Conservation (phyloP, 2,888 invertebrate genomes). For the Scaptodrosophila latifasciaeformis region DNA sequence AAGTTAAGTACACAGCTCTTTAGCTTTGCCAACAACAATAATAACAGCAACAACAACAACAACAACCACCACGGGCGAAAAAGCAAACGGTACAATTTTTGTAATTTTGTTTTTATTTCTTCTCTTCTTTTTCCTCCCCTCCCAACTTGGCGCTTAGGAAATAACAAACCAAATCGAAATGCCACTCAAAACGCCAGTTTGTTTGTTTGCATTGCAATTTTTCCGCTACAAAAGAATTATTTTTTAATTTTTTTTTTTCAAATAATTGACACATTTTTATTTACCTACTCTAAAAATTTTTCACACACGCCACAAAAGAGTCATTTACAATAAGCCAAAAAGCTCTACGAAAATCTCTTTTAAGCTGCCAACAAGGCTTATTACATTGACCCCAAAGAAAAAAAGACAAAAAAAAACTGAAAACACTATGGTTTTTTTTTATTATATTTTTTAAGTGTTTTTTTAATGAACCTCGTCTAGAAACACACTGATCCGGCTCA, state of each 20-base stretch:
- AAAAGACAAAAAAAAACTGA: not conserved
- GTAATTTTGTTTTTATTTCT: conserved; percentile 1
- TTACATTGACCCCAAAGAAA: not conserved
- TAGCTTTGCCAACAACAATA: conserved; percentile 38
- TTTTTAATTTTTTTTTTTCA: not conserved
- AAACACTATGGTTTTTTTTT: too few species aligned
- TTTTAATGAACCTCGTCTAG: conserved; percentile 24
- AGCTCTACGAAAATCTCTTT: conserved; percentile 6
- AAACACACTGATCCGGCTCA: conserved; percentile 47
- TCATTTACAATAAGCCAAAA: conserved; percentile 17
- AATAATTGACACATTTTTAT: too few species aligned
- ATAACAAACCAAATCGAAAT: not conserved
- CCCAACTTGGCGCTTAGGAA: conserved; percentile 14
- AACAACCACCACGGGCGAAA: conserved; percentile 18
- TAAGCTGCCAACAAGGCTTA: not conserved
- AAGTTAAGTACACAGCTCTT: conserved; percentile 56
- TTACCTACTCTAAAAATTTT: too few species aligned
- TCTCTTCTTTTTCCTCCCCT: conserved; percentile 11
- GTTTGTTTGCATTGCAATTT: not conserved
- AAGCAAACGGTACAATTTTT: conserved; percentile 23
- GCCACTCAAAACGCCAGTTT: not conserved
- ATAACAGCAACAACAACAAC: conserved; percentile 11
- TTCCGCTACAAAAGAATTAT: not conserved
- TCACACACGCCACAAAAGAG: not conserved
- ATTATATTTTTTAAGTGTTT: conserved; percentile 1